A percentile compares a stretch with the other conserved stretches of the same genome.
Evolutionary conservation across 2,888 invertebrate species (phyloP).

Genomic region (Dorcus parallelipipedus): DNA sequence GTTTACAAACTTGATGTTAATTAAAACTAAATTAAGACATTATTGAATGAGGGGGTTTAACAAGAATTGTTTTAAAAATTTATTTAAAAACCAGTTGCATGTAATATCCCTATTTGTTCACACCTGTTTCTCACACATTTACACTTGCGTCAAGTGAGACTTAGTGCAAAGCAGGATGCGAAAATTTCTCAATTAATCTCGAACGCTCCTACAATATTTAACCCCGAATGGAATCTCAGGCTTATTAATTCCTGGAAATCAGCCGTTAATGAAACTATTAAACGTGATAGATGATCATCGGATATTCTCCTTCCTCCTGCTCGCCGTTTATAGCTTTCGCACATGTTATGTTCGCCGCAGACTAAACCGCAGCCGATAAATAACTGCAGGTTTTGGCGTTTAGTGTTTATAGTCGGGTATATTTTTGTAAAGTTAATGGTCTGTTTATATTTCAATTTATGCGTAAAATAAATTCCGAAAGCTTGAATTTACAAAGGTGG

Average conservation of each 20-base stretch:
- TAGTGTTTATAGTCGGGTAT: not conserved
- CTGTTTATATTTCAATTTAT: not conserved
- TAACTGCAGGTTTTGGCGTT: not conserved
- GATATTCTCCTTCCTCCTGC: not conserved
- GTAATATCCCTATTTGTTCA: not conserved
- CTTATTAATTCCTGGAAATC: slow-evolving; percentile 4
- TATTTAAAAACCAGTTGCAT: not conserved
- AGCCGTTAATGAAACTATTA: slow-evolving; percentile 6
- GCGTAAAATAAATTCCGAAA: not conserved
- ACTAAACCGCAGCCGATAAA: not conserved
- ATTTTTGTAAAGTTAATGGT: not conserved
- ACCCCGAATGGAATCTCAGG: not conserved
- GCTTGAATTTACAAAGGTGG: not conserved
- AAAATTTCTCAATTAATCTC: not conserved
- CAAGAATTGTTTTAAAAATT: no score
- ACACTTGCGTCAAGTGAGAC: no score
- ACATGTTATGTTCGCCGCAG: not conserved
- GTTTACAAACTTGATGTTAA: no score
- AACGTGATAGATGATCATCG: slow-evolving; percentile 7
- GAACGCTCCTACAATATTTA: not conserved
- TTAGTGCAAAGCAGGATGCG: no score
- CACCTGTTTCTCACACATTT: not conserved
- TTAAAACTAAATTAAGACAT: no score
- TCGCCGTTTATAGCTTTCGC: not conserved
- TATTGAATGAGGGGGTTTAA: no score